Percentiles rank a stretch among this genome's conserved stretches.
phyloP scores from a whole-genome alignment of 1,140 invertebrate species.

The Diorhabda carinulata region DNA sequence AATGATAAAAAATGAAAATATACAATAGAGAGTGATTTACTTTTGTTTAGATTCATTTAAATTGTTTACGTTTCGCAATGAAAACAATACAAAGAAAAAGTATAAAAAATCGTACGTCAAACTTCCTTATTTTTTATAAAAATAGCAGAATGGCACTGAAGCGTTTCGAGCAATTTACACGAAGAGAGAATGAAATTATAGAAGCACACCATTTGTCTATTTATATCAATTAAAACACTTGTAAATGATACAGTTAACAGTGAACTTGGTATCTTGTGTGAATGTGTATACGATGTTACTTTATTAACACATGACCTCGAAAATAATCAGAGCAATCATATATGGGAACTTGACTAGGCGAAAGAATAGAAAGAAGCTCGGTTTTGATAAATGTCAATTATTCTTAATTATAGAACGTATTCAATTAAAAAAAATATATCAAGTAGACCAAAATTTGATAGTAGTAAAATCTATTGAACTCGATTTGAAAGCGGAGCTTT shows the following conservation, averaged over 20 bases:
- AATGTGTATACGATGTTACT: background rate
- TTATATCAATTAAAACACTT: conserved; percentile 11
- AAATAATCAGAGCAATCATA: conserved; percentile 10
- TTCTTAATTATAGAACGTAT: too few species aligned
- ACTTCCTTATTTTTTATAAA: background rate
- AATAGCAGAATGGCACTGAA: background rate
- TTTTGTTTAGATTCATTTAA: too few species aligned
- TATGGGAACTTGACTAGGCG: conserved; percentile 7
- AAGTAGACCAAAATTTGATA: too few species aligned
- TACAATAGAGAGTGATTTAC: too few species aligned
- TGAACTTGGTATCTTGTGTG: conserved; percentile 11
- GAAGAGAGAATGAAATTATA: background rate
- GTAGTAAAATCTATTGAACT: too few species aligned
- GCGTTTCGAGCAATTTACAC: background rate
- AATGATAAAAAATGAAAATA: too few species aligned
- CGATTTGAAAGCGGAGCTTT: too few species aligned
- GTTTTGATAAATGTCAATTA: too few species aligned
- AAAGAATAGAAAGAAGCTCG: too few species aligned
- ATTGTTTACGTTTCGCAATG: too few species aligned
- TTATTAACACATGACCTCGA: conserved; percentile 12
- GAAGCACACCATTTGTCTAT: background rate
- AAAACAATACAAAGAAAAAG: too few species aligned
- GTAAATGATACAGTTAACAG: conserved; percentile 13
- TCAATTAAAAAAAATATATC: too few species aligned
- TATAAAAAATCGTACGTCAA: background rate